A percentile compares a stretch with the other conserved stretches of the same genome.
These are phyloP conservation scores for Myiotriccus ornatus DNA, from an alignment of 2,797 vertebrate species.

Conservation along the genomic window DNA sequence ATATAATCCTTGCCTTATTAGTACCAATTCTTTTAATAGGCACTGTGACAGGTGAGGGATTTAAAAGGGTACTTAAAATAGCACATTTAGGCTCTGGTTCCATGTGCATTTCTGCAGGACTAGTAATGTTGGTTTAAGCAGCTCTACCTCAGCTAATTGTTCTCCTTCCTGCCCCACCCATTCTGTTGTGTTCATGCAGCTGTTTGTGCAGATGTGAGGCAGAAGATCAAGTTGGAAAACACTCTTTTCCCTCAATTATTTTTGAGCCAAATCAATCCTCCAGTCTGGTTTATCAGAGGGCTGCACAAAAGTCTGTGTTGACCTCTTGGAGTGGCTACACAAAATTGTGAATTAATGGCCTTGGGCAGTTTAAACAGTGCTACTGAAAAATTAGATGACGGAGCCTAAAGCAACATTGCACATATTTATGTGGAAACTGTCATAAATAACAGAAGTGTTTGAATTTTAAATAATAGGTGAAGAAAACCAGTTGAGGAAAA, in stretches of 20 bases:
- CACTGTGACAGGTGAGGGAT: constrained; percentile 46
- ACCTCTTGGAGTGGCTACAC: neutral
- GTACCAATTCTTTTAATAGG: constrained; percentile 45
- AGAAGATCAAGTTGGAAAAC: constrained; percentile 10
- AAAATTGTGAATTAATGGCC: neutral
- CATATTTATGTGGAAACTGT: neutral
- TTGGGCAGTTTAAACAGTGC: neutral
- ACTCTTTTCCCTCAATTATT: constrained; percentile 13
- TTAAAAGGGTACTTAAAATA: constrained; percentile 45
- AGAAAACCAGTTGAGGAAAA: neutral
- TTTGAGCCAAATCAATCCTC: constrained; percentile 3
- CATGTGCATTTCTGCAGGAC: neutral
- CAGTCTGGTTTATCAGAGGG: neutral
- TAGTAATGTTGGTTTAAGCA: constrained; percentile 8
- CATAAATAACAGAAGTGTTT: neutral
- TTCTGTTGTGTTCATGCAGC: constrained; percentile 32
- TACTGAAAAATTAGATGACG: neutral
- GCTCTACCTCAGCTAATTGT: constrained; percentile 52
- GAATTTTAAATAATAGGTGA: neutral
- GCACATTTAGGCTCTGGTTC: neutral
- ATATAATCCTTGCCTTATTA: constrained; percentile 27
- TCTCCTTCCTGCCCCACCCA: constrained; percentile 54
- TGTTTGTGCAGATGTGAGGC: constrained; percentile 43
- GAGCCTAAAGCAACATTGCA: neutral
- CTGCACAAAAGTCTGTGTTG: neutral